Evolutionary conservation across 1,140 invertebrate species (phyloP), one percentile per base, ranked within the genome.

Genomic region (Cyclina sinensis): DNA sequence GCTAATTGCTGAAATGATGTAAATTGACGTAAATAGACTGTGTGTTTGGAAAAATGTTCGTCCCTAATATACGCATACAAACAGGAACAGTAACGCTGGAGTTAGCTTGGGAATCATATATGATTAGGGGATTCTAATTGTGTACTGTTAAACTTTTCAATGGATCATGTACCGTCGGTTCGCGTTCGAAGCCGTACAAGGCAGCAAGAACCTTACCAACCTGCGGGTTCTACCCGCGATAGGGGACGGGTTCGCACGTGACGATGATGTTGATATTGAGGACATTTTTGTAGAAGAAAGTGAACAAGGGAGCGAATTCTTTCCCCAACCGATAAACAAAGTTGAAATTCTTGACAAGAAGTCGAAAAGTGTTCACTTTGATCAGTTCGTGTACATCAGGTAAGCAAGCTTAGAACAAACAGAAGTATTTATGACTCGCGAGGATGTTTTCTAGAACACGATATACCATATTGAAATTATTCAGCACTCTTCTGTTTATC

Each of bases 291-390:
- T 87, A 11, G 74, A 87, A 39, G 85, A 87, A 39, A 79, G 74
- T 48, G 84, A 86, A 46, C 48, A 57, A 46, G 84, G 37, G 18
- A 87, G 57, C 65, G 57, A 46, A 54, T 11, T 27, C 0, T 87
- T 80, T 37, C 85, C 37, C 5, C 57, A 43, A 39, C 85, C 85
- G 5, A 87, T 87, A 9, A 79, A 87, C 21, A 79, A 37, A 51
- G 85, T 87, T 24, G 73, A 87, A 48, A 87, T 87, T 27, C 37
- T 87, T 27, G 76, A 87, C 62, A 87, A 87, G 24, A 79, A 24
- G 48, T 87, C 85, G 18, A 87, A 80, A 51, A 87, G 59, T 48
- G 85, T 87, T 54, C 85, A 87, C 48, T 87, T 87, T 87, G 85
- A 87, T 35, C 74, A 87, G 59, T 87, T 79, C 80, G 85, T 87